These are phyloP conservation scores for Trichechus manatus DNA, from an alignment of 2,113 vertebrate species.

Conservation along the genomic window DNA sequence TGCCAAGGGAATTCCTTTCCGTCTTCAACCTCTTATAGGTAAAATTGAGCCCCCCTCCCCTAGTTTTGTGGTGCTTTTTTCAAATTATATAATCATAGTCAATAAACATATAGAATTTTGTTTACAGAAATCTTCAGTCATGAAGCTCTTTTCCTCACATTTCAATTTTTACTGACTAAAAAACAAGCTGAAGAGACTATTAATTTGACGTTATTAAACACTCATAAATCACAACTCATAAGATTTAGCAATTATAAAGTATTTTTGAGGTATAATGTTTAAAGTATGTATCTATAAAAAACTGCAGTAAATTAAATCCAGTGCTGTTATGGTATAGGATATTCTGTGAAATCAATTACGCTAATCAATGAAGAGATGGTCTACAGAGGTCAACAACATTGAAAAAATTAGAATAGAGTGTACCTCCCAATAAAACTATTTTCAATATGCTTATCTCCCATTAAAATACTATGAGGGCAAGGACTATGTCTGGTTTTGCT, in stretches of 20 bases:
- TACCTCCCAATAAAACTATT: neutral
- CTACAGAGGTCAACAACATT: neutral
- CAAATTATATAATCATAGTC: neutral
- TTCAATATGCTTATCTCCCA: neutral
- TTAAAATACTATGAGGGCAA: accelerated
- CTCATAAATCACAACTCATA: neutral
- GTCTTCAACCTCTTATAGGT: neutral
- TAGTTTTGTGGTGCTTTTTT: neutral
- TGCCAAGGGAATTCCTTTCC: neutral
- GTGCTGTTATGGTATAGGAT: neutral
- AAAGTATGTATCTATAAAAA: neutral
- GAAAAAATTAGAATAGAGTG: neutral
- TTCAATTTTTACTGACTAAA: neutral
- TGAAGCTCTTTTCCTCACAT: neutral
- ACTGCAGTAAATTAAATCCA: neutral
- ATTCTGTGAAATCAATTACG: neutral
- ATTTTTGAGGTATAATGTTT: neutral
- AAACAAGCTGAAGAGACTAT: neutral
- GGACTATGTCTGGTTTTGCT: neutral
- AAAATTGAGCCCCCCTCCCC: neutral
- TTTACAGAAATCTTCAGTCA: neutral
- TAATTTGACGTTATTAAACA: neutral
- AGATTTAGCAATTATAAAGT: neutral
- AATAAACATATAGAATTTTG: neutral
- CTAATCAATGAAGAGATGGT: neutral